Evolutionary conservation across 2,113 vertebrate species (phyloP).

Genomic region (Anthoscopus minutus): DNA sequence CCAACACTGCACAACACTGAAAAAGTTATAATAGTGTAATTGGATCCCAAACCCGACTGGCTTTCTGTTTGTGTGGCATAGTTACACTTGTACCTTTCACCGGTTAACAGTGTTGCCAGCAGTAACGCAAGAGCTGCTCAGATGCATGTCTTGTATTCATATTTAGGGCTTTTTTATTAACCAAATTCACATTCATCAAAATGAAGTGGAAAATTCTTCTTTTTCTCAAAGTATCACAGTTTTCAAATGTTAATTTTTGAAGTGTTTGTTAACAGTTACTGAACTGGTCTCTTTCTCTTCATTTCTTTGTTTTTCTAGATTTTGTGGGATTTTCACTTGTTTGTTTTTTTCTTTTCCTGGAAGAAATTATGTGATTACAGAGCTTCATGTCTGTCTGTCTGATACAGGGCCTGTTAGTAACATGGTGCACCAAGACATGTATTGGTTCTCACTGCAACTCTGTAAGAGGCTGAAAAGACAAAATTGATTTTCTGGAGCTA

Average conservation of each 20-base stretch:
- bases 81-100: not conserved
- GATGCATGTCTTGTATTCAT: accelerated
- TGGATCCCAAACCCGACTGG: not conserved
- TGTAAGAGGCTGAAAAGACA: not conserved
- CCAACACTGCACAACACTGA: too few relatives aligned
- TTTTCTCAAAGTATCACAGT: not conserved
- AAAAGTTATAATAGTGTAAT: not conserved
- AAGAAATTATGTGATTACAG: not conserved
- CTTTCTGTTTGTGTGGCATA: not conserved
- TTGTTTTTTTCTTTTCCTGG: not conserved
- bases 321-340: not conserved
- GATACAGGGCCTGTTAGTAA: not conserved
- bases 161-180: not conserved
- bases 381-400: not conserved
- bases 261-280: not conserved
- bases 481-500: not conserved
- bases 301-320: not conserved
- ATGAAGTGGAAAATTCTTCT: not conserved
- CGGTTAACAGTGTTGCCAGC: not conserved
- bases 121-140: not conserved
- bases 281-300: not conserved
- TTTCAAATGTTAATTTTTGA: not conserved
- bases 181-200: not conserved
- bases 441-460: not conserved
- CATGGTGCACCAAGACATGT: accelerated